Conservation (phyloP, 2,888 invertebrate genomes). For the Gandaritis pyraliata region DNA sequence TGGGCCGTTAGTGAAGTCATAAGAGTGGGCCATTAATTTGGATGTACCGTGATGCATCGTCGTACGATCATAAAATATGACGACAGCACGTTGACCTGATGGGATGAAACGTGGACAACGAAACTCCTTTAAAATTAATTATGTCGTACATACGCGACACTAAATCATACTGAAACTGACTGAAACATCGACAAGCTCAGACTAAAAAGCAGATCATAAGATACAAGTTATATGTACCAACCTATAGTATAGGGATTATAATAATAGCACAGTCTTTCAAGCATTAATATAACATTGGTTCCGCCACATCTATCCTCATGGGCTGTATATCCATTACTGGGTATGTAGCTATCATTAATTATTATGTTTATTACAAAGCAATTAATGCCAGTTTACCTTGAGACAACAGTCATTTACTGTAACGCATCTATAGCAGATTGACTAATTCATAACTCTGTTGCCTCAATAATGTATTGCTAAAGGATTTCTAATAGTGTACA, state of each 20-base stretch:
- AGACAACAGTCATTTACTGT: slow-evolving; percentile 19
- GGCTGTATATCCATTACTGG: slow-evolving; percentile 31
- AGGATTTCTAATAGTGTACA: too few species aligned
- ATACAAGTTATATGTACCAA: too few species aligned
- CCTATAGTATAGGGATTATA: too few species aligned
- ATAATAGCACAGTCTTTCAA: slow-evolving; percentile 7
- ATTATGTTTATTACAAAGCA: slow-evolving; percentile 33
- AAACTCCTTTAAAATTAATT: slow-evolving; percentile 1
- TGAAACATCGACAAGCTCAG: background rate
- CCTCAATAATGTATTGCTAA: background rate
- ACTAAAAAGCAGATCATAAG: too few species aligned
- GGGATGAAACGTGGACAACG: background rate
- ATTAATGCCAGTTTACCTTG: slow-evolving; percentile 27
- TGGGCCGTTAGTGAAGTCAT: slow-evolving; percentile 27
- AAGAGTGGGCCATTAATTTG: slow-evolving; percentile 19
- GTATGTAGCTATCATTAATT: slow-evolving; percentile 34
- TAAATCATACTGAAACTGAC: background rate
- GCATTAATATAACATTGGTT: slow-evolving; percentile 27
- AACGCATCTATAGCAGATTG: slow-evolving; percentile 12
- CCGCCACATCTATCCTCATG: slow-evolving; percentile 24
- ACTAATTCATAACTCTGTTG: slow-evolving; percentile 16
- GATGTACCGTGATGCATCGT: slow-evolving; percentile 14
- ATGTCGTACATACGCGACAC: background rate
- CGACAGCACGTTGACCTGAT: background rate
- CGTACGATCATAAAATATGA: slow-evolving; percentile 5